A percentile compares a stretch with the other conserved stretches of the same genome.
These are phyloP conservation scores for Ciconia maguari DNA, from an alignment of 2,113 vertebrate genomes.

Conservation along the genomic window DNA sequence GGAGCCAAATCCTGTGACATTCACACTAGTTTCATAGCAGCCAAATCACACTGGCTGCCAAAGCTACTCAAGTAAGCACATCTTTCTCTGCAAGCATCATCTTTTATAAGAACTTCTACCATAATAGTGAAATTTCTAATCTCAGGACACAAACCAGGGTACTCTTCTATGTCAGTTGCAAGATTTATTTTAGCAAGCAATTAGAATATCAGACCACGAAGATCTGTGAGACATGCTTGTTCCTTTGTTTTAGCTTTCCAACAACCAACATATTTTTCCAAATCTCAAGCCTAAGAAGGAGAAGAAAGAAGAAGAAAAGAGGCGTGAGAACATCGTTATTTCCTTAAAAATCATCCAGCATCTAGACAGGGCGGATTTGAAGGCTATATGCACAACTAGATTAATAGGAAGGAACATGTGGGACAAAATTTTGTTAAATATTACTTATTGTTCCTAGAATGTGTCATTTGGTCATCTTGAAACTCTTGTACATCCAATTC, in stretches of 20 bases:
- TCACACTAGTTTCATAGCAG: neutral
- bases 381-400: neutral
- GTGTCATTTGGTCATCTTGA: neutral
- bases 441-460: neutral
- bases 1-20: conserved; percentile 22
- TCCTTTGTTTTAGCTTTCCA: neutral
- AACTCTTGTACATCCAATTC: neutral
- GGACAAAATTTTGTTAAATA: neutral
- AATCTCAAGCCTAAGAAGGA: neutral
- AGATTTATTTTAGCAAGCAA: neutral
- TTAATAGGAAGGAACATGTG: neutral
- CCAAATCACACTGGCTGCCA: conserved; percentile 5
- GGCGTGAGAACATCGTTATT: fast-evolving
- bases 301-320: neutral
- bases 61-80: neutral
- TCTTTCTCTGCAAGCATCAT: neutral
- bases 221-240: neutral
- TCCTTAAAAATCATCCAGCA: neutral
- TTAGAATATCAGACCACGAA: neutral
- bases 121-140: neutral
- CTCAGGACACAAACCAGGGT: neutral
- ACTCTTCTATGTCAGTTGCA: neutral
- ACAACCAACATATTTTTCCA: neutral
- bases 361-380: neutral
- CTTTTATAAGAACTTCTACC: neutral